phyloP scores from a whole-genome alignment of 2,888 invertebrate species.

The Scaptomyza cyrtandrae region DNA sequence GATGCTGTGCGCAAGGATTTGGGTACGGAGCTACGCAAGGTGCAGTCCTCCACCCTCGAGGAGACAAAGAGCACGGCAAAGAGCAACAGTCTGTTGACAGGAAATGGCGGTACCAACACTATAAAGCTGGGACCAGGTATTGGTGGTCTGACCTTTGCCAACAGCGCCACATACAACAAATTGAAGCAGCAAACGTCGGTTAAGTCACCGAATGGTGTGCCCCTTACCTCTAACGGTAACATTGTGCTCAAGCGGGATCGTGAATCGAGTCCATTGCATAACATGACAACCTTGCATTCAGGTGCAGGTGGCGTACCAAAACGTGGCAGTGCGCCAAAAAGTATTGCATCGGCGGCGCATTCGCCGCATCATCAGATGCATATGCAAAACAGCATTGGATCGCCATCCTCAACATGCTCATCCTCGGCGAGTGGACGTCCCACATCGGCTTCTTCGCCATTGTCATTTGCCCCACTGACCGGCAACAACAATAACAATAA shows the following conservation, averaged over 20 bases:
- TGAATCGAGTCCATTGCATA: conserved; percentile 81
- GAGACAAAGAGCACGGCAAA: conserved; percentile 43
- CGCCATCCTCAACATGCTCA: conserved; percentile 56
- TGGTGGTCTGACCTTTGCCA: conserved; percentile 84
- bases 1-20: conserved; percentile 89
- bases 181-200: conserved; percentile 80
- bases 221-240: conserved; percentile 73
- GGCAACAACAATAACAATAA: conserved; percentile 43
- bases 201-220: conserved; percentile 72
- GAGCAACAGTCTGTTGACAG: conserved; percentile 42
- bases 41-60: conserved; percentile 41
- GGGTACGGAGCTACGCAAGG: conserved; percentile 85
- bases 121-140: conserved; percentile 84
- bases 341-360: conserved; percentile 81
- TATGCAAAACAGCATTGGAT: conserved; percentile 50
- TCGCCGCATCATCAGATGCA: conserved; percentile 74
- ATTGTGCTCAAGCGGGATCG: conserved; percentile 81
- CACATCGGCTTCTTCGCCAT: conserved; percentile 44
- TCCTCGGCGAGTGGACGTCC: conserved; percentile 31
- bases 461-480: conserved; percentile 43
- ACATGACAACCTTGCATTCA: conserved; percentile 66
- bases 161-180: conserved; percentile 84
- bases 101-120: conserved; percentile 73
- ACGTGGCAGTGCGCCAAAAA: conserved; percentile 80
- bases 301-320: conserved; percentile 60